Conservation (phyloP, 2,888 invertebrate species). For the Drymonia ruficornis region DNA sequence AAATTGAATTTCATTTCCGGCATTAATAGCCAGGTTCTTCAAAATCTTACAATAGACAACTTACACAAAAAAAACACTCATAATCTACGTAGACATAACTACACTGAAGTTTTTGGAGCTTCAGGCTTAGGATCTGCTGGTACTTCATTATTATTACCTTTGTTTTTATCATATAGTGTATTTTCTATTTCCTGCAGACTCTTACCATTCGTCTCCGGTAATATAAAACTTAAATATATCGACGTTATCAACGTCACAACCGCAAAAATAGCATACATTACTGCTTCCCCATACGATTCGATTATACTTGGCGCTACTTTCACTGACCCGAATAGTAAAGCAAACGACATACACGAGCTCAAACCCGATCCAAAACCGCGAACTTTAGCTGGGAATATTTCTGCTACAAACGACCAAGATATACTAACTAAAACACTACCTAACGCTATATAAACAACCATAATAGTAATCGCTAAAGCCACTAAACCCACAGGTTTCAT, state of each 20-base stretch:
- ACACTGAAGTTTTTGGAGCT: no score
- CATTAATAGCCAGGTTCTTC: no score
- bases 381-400: constrained; percentile 55
- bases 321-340: constrained; percentile 52
- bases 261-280: constrained; percentile 50
- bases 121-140: no score
- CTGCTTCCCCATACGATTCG: constrained; percentile 39
- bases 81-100: no score
- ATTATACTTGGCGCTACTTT: constrained; percentile 54
- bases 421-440: constrained; percentile 45
- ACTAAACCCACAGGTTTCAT: constrained; percentile 35
- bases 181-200: constrained; percentile 88
- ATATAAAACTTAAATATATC: constrained; percentile 43
- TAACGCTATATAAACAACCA: constrained; percentile 46
- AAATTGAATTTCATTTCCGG: no score
- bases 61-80: no score
- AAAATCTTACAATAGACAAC: no score
- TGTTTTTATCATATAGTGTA: constrained; percentile 33
- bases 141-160: no score
- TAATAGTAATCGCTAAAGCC: constrained; percentile 46
- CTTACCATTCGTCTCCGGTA: constrained; percentile 80
- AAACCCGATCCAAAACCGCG: constrained; percentile 60
- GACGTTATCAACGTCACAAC: constrained; percentile 39
- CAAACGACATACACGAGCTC: constrained; percentile 48
- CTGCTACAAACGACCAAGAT: constrained; percentile 58